Conservation (phyloP, 2,797 vertebrate genomes). For the Spheniscus humboldti region DNA sequence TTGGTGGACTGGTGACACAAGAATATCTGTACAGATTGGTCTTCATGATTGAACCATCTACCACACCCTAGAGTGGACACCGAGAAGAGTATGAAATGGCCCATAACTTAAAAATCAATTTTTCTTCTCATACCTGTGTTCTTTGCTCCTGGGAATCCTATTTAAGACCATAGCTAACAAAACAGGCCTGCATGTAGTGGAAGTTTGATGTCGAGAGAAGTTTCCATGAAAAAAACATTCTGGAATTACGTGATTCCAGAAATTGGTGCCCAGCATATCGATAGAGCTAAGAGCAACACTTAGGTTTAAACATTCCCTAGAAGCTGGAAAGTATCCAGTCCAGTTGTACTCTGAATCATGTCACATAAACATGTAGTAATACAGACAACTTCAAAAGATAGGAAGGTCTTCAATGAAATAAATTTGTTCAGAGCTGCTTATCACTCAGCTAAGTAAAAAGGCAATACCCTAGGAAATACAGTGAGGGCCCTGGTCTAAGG, state of each 20-base stretch:
- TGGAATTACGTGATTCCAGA: not conserved
- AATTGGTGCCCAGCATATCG: rapidly evolving
- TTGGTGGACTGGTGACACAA: not conserved
- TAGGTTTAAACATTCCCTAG: not conserved
- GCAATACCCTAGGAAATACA: not conserved
- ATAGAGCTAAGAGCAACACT: rapidly evolving
- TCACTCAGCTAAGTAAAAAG: not conserved
- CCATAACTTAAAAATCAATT: not conserved
- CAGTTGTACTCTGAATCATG: not conserved
- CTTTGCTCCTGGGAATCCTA: not conserved
- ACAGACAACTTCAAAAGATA: not conserved
- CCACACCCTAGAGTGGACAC: not conserved
- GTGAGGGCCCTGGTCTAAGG: not conserved
- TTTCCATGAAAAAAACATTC: not conserved
- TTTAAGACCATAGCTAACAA: not conserved
- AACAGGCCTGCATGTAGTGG: not conserved
- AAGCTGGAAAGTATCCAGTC: not conserved
- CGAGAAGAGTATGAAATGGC: not conserved
- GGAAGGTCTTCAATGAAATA: not conserved
- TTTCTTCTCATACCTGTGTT: not conserved
- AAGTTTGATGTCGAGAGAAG: not conserved
- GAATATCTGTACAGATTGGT: not conserved
- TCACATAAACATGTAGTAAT: not conserved
- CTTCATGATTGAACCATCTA: not conserved
- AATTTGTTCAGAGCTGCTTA: not conserved